phyloP scores from a whole-genome alignment of 2,113 vertebrate species.

The Poicephalus gulielmi region DNA sequence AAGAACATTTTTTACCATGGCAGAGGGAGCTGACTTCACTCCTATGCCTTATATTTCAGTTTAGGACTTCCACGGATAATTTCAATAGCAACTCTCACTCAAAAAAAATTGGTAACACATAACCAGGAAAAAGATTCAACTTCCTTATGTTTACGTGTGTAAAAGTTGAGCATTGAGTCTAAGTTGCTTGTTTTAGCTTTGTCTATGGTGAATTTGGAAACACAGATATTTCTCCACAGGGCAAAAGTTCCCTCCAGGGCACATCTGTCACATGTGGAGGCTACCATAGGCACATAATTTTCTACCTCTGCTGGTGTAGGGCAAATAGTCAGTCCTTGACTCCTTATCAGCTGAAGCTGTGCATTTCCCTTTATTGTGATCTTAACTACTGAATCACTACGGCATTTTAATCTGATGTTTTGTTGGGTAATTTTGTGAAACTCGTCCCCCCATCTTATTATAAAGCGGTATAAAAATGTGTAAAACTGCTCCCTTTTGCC shows the following conservation, averaged over 20 bases:
- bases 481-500: neutral
- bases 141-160: neutral
- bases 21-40: neutral
- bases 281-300: neutral
- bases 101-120: neutral
- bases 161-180: neutral
- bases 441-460: neutral
- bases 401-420: neutral
- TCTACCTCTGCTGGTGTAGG: neutral
- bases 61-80: neutral
- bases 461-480: neutral
- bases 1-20: neutral
- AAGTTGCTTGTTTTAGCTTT: neutral
- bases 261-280: neutral
- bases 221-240: neutral
- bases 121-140: neutral
- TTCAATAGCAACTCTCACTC: neutral
- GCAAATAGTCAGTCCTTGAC: neutral
- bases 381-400: neutral
- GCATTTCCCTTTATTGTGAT: neutral
- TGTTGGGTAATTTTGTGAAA: neutral
- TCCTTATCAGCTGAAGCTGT: neutral
- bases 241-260: neutral
- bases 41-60: neutral
- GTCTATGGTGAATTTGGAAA: neutral